These are phyloP conservation scores for Helicoverpa assulta DNA, from an alignment of 2,888 invertebrate species.

Conservation along the genomic window DNA sequence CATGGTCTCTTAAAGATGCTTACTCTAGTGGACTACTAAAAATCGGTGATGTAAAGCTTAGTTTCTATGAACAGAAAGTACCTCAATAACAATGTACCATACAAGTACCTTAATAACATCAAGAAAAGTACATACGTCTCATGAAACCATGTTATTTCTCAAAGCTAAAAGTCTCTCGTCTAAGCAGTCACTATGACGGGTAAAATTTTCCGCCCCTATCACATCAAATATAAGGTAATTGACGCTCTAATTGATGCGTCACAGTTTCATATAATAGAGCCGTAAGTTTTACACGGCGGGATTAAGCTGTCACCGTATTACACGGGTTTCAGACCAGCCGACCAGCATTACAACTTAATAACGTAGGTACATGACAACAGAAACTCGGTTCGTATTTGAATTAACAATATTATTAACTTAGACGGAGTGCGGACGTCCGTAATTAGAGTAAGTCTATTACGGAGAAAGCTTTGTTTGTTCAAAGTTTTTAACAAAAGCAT, in stretches of 20 bases:
- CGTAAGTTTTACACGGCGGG: constrained; percentile 47
- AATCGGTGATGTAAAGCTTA: neutral
- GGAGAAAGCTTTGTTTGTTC: constrained; percentile 29
- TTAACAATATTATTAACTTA: constrained; percentile 10
- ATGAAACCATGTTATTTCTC: neutral
- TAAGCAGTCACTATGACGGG: constrained; percentile 10
- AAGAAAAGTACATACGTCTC: neutral
- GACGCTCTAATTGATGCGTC: constrained; percentile 48
- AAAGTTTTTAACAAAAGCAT: constrained; percentile 42
- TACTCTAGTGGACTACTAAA: neutral
- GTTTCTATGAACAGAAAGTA: no score
- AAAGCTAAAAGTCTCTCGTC: neutral
- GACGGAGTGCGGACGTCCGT: constrained; percentile 19
- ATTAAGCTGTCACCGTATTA: constrained; percentile 68
- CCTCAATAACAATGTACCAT: no score
- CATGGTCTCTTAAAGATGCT: neutral
- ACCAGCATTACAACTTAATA: constrained; percentile 60
- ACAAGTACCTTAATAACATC: no score
- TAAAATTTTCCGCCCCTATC: constrained; percentile 51
- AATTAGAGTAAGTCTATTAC: constrained; percentile 29
- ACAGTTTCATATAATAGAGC: constrained; percentile 51
- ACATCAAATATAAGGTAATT: constrained; percentile 40
- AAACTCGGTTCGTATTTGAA: constrained; percentile 25
- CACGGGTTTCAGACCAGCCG: constrained; percentile 66
- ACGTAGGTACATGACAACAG: constrained; percentile 38